Evolutionary conservation across 2,797 vertebrate genomes (phyloP).

Genomic region (Gambelia wislizenii): DNA sequence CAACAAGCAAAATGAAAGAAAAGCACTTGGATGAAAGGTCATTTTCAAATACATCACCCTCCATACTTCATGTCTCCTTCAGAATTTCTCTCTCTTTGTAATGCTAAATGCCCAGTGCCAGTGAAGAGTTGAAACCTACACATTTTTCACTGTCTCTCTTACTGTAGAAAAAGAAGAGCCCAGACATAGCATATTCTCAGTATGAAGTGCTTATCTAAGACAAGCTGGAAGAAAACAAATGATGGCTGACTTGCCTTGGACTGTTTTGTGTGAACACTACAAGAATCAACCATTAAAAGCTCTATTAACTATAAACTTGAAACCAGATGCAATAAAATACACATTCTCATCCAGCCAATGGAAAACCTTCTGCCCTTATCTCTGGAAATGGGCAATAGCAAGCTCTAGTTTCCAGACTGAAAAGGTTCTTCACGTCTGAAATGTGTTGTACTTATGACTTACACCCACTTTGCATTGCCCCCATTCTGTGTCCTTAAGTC

Average conservation of each 20-base stretch:
- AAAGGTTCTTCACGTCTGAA: neutral
- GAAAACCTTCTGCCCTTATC: neutral
- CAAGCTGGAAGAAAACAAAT: neutral
- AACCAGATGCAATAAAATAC: neutral
- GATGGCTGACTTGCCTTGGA: neutral
- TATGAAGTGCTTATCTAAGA: neutral
- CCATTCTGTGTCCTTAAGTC: neutral
- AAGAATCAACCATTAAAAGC: neutral
- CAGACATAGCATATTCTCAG: too few species aligned
- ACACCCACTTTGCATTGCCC: too few species aligned
- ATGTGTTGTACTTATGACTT: neutral
- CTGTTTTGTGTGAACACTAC: neutral
- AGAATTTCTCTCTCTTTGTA: neutral
- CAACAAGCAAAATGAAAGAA: neutral
- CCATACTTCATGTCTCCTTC: neutral
- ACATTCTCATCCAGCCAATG: too few species aligned
- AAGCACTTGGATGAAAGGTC: neutral
- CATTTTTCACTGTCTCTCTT: neutral
- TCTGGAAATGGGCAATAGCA: neutral
- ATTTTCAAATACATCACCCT: neutral
- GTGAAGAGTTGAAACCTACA: neutral
- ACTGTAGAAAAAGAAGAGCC: neutral
- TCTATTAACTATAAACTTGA: neutral
- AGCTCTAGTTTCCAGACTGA: neutral
- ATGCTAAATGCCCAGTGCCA: neutral